These are phyloP conservation scores for Lasioglossum leucozonium DNA, from an alignment of 2,888 invertebrate genomes.

Conservation along the genomic window DNA sequence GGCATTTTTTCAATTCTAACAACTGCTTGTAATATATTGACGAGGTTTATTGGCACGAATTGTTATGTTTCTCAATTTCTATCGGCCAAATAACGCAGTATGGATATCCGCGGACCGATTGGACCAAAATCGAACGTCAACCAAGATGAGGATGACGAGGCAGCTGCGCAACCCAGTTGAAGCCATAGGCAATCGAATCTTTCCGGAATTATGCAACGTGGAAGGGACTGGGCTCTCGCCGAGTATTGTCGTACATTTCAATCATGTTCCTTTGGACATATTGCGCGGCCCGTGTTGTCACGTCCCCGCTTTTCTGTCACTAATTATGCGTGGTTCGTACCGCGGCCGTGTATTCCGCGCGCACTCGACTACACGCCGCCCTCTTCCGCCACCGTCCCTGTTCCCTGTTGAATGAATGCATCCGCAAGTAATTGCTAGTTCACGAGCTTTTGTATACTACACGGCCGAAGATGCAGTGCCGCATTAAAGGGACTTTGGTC, in stretches of 20 bases:
- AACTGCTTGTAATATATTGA: background rate
- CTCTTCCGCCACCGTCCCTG: background rate
- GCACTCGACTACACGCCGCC: constrained; percentile 34
- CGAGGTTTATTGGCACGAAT: background rate
- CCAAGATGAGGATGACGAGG: constrained; percentile 11
- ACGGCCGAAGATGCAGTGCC: background rate
- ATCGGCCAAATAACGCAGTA: background rate
- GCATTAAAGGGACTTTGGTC: constrained; percentile 1
- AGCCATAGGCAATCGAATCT: constrained; percentile 54
- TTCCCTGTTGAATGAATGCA: constrained; percentile 8
- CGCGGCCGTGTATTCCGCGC: constrained; percentile 47
- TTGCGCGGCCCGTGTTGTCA: constrained; percentile 35
- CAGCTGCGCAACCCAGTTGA: background rate
- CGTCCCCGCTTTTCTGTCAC: constrained; percentile 64
- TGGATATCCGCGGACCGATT: background rate
- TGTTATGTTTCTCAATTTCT: background rate
- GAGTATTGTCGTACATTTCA: constrained; percentile 42
- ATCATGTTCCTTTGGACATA: constrained; percentile 48
- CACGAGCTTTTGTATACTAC: constrained; percentile 5
- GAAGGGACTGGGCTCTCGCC: constrained; percentile 16
- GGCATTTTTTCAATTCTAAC: too few species aligned
- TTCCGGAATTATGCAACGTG: constrained; percentile 47
- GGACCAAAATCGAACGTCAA: constrained; percentile 40
- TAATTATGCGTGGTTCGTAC: constrained; percentile 64
- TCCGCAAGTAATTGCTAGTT: constrained; percentile 16